Base-by-base conservation (phyloP, 2,888 invertebrate genomes). In the Chrysina gloriosa region DNA sequence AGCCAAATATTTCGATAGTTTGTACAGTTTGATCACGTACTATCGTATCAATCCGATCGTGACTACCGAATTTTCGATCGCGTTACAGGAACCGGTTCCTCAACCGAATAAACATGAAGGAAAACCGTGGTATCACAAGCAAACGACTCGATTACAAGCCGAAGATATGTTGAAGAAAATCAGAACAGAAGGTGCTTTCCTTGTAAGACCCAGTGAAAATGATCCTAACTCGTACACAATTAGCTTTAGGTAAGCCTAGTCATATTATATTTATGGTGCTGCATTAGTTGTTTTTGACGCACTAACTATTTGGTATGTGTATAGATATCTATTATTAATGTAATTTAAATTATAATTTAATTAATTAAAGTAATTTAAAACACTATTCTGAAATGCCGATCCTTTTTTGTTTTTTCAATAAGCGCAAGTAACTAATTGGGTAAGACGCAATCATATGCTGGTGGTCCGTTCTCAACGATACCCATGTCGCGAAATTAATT, bases 31-130 rank as follows among this genome's bases (percentile, higher is more conserved):
- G 58, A 96, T 98, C 69, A 94, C 93, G 27, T 91, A 97, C 82
- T 98, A 98, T 83, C 89, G 95, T 63, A 89, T 89, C 71, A 89
- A 94, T 83, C 94, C 96, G 64, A 84, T 98, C 54, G 87, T 95
- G 31, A 96, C 96, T 79, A 92, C 92, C 86, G 95, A 96, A 82
- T 97, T 97, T 83, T 88, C 93, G 27, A 95, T 97, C 74, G 93
- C 90, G 0, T 85, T 98, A 0, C 90, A 89, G 76, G 94, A 96
- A 79, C 95, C 97, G 0, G 97, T 97, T 1, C 97, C 97, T 0
- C 97, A 97, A 81, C 96, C 96, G 16, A 95, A 94, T 79, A 94
- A 95, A 79, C 97, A 98, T 77, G 96, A 96, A 81, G 92, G 90
- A 67, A 93, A 94, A 84, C 50, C 47, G 75, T 98, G 97, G 97